Evolutionary conservation across 23 tunicate genomes (phyloP).

Genomic region (Phallusia fumigata): DNA sequence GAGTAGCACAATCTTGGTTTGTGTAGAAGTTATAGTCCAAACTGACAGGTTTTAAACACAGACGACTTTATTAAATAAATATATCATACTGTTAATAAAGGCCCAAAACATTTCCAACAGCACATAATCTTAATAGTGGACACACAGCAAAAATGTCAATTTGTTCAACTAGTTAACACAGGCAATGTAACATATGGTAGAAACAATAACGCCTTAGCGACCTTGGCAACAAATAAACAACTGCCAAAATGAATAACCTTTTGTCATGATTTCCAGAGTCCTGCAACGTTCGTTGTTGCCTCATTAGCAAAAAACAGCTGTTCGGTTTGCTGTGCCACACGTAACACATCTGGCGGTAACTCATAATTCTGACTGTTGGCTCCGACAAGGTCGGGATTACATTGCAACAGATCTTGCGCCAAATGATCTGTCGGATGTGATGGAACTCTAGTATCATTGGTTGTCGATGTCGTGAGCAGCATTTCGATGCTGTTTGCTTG

Average conservation of each 20-base stretch:
- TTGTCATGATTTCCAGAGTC: background rate
- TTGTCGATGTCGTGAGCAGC: background rate
- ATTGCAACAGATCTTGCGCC: background rate
- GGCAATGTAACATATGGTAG: no score
- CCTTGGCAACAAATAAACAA: no score
- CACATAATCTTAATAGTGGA: no score
- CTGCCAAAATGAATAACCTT: background rate
- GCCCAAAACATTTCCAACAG: no score
- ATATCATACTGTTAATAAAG: no score
- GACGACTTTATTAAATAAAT: no score
- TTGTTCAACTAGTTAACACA: no score
- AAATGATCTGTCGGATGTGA: background rate
- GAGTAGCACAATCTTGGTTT: no score
- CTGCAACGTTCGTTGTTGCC: background rate
- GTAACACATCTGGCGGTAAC: background rate
- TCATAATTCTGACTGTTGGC: background rate
- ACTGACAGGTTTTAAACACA: no score
- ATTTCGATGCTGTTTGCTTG: background rate
- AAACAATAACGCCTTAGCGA: no score
- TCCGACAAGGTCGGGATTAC: background rate
- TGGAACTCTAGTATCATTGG: background rate
- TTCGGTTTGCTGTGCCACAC: background rate
- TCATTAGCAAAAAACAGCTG: background rate
- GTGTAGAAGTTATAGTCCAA: no score
- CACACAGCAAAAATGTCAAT: no score